Evolutionary conservation across 2,797 vertebrate species (phyloP).

Genomic region (Xiphorhynchus erythropygius): DNA sequence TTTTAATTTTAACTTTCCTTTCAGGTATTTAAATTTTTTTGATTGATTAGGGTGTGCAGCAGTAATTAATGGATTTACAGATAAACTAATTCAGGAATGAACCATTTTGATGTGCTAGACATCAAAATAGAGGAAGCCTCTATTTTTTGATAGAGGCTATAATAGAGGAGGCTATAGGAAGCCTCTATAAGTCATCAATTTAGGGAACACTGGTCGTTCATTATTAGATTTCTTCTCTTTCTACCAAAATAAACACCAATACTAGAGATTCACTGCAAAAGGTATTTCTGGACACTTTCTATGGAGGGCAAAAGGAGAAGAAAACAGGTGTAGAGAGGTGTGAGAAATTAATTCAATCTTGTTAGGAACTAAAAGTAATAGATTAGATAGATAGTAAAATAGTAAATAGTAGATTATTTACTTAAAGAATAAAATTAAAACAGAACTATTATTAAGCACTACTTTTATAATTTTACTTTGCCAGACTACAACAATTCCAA

Average conservation of each 20-base stretch:
- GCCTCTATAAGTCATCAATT: constrained; percentile 16
- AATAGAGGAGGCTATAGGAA: too few relatives aligned
- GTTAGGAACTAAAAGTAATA: neutral
- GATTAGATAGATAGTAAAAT: too few relatives aligned
- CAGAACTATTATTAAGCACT: neutral
- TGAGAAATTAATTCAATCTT: constrained; percentile 34
- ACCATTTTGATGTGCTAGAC: constrained; percentile 2
- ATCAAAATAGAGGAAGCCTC: constrained; percentile 22
- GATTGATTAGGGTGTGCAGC: constrained; percentile 9
- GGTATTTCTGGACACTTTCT: neutral
- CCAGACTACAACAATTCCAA: neutral
- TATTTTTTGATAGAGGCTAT: too few relatives aligned
- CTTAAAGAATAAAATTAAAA: neutral
- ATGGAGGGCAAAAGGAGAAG: neutral
- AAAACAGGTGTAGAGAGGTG: neutral
- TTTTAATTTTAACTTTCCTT: constrained; percentile 41
- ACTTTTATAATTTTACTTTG: constrained; percentile 25
- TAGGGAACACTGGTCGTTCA: constrained; percentile 24
- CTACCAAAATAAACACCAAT: neutral
- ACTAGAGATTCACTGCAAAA: neutral
- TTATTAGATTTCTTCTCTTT: constrained; percentile 26
- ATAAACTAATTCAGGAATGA: constrained; percentile 31
- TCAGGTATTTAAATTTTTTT: constrained; percentile 49
- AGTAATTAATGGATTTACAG: constrained; percentile 42
- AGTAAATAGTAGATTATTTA: neutral